phyloP scores from a whole-genome alignment of 2,797 vertebrate genomes.

The Acropternis orthonyx region DNA sequence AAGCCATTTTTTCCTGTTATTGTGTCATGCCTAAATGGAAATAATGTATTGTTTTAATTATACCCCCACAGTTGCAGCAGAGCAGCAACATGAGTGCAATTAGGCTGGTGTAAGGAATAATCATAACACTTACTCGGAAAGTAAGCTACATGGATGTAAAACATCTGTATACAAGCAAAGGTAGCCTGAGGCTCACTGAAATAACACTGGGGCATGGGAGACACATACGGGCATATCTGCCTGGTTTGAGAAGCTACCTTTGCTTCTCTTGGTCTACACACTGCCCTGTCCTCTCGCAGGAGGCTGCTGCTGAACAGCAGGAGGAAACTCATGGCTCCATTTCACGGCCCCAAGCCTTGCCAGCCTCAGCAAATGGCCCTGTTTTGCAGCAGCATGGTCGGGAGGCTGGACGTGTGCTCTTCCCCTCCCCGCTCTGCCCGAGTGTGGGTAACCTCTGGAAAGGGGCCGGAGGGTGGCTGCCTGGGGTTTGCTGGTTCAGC shows the following conservation, averaged over 20 bases:
- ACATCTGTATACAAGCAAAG: not conserved
- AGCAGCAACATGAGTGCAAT: not conserved
- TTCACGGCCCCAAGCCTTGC: not conserved
- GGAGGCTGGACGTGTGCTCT: not conserved
- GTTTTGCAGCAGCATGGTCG: not conserved
- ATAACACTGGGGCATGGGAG: fast-evolving
- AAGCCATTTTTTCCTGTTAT: not conserved
- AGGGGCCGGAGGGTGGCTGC: not conserved
- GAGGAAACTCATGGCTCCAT: not conserved
- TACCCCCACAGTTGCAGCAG: not conserved
- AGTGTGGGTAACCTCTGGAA: not conserved
- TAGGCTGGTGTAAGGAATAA: not conserved
- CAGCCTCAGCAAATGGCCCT: not conserved
- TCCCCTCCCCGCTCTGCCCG: too few relatives aligned
- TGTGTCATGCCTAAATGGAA: not conserved
- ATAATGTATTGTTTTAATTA: conserved; percentile 34
- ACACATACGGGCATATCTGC: fast-evolving
- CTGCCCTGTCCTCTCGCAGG: not conserved
- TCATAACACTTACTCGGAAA: not conserved
- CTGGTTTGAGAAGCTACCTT: not conserved
- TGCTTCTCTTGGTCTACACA: not conserved
- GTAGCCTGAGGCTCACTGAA: not conserved
- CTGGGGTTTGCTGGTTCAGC: not conserved
- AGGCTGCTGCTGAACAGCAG: not conserved
- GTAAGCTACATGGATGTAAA: not conserved